Evolutionary conservation across 2,888 invertebrate species (phyloP).

Genomic region (Acanthacorydalis orientalis): DNA sequence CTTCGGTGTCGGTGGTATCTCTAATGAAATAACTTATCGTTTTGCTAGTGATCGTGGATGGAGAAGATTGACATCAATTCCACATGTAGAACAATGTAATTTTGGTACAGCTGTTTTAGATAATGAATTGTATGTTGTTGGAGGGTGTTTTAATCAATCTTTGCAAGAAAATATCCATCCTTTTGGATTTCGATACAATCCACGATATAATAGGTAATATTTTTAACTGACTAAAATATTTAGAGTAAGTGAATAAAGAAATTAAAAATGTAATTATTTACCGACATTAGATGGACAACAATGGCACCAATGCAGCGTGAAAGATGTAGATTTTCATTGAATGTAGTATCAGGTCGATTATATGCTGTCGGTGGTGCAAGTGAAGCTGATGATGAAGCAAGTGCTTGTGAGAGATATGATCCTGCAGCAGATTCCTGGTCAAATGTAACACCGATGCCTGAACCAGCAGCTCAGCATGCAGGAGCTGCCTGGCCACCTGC

Average conservation of each 20-base stretch:
- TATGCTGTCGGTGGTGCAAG: constrained; percentile 48
- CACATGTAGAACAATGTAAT: constrained; percentile 57
- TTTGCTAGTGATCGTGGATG: constrained; percentile 39
- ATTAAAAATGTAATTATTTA: too few relatives aligned
- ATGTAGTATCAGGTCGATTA: constrained; percentile 33
- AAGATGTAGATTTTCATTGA: constrained; percentile 46
- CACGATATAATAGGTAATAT: constrained; percentile 27
- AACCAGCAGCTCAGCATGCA: constrained; percentile 42
- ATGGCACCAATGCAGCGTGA: constrained; percentile 49
- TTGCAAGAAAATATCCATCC: constrained; percentile 54
- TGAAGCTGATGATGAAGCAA: constrained; percentile 28
- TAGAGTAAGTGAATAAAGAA: too few relatives aligned
- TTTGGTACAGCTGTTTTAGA: constrained; percentile 51
- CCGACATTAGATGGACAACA: constrained; percentile 36
- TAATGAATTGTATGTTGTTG: constrained; percentile 51
- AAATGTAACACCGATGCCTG: constrained; percentile 34
- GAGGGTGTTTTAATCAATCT: constrained; percentile 53
- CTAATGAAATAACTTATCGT: constrained; percentile 50
- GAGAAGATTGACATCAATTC: constrained; percentile 48
- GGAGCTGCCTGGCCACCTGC: constrained; percentile 28
- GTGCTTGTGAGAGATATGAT: constrained; percentile 42
- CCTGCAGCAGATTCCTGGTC: constrained; percentile 39
- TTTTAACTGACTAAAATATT: too few relatives aligned
- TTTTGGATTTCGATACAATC: constrained; percentile 49
- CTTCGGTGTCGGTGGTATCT: constrained; percentile 45